A percentile compares a stretch with the other conserved stretches of the same genome.
phyloP scores from a whole-genome alignment of 1,140 invertebrate species.

The Tetramorium alpestre region DNA sequence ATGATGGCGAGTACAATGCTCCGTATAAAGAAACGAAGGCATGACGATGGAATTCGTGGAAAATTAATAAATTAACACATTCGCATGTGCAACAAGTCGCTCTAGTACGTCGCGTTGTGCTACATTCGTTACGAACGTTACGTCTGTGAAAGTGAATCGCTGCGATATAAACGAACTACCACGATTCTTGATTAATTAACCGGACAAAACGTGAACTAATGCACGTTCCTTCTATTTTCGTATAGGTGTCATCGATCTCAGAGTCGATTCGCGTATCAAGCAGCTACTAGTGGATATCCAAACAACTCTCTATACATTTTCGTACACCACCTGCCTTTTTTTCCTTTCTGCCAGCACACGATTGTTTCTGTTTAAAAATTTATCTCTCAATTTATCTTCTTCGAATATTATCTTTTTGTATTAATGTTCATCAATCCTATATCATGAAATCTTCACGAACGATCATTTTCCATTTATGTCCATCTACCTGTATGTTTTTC shows the following conservation, averaged over 20 bases:
- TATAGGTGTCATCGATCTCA: constrained; percentile 10
- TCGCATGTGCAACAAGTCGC: constrained; percentile 49
- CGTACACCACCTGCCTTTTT: not conserved
- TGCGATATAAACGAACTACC: not conserved
- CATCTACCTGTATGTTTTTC: not conserved
- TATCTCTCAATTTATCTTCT: not conserved
- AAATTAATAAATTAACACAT: constrained; percentile 53
- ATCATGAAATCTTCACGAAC: not conserved
- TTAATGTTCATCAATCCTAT: not conserved
- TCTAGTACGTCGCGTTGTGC: constrained; percentile 17
- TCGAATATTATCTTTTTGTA: not conserved
- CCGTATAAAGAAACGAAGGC: not conserved
- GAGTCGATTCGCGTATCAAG: constrained; percentile 9
- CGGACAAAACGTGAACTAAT: not conserved
- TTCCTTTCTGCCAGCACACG: not conserved
- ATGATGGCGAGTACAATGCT: not conserved
- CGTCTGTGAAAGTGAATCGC: constrained; percentile 20
- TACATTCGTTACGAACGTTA: not conserved
- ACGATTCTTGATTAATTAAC: constrained; percentile 33
- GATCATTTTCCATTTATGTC: not conserved
- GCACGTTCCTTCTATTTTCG: not conserved
- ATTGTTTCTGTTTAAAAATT: constrained; percentile 16
- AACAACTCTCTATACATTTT: not conserved
- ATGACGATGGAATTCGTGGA: not conserved
- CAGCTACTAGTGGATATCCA: not conserved